Base-by-base conservation (phyloP, 2,797 vertebrate species). In the Rhinoraja longicauda region DNA sequence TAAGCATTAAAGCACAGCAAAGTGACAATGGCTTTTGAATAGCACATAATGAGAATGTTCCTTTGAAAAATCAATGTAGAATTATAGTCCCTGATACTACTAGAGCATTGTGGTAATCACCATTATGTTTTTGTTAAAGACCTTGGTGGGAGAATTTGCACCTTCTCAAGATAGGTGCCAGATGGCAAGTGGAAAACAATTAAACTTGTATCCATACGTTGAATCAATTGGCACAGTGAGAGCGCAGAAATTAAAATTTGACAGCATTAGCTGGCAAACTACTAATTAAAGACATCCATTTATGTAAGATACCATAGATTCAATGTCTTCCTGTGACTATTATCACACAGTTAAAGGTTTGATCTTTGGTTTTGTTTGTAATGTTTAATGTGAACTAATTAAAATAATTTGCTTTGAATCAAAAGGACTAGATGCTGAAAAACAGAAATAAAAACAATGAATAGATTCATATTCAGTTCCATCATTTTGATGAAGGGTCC, bases 101-200 rank as follows among this genome's bases (percentile, higher is more conserved):
- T 72, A 21, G 39, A 72, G 36, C 67, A 91, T 21, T 29, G 88
- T 72, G 64, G 32, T 26, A 36, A 53, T 26, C 67, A 73, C 75
- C 36, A 24, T 5, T 92, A 2, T 24, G 64, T 6, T 45, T 75
- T 29, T 92, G 64, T 70, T 39, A 70, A 72, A 45, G 90, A 45
- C 24, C 90, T 92, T 73, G 19, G 3, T 12, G 21, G 70, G 24
- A 53, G 29, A 26, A 92, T 24, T 24, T 21, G 53, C 39, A 73
- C 70, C 32, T 45, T 75, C 1, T 39, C 36, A 21, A 91, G 88
- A 21, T 36, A 72, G 24, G 88, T 36, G 19, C 86, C 86, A 67
- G 88, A 73, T 92, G 70, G 70, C 39, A 92, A 73, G 39, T n/a
- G 39, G 39, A 57, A 75, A 92, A 70, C 70, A 92, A 92, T 53